Base-by-base conservation (phyloP, 2,888 invertebrate species). In the Euclidia mi region DNA sequence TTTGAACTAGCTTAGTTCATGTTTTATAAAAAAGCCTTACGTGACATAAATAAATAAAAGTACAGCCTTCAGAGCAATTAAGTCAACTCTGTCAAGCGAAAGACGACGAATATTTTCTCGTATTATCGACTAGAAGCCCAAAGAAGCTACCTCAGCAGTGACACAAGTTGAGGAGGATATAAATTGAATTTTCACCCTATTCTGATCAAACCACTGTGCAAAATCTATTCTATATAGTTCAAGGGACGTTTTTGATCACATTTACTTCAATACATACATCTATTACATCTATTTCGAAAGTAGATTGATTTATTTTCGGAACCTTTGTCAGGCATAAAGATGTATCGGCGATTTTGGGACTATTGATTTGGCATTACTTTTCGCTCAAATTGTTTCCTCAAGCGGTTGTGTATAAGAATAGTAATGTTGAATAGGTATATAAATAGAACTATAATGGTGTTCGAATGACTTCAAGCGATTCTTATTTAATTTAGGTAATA, bases 161-260 rank as follows among this genome's bases (percentile, higher is more conserved):
- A 46, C 53, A 60, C 34, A 66, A 55, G 41, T 45, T 66, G 69
- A 71, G 69, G 66, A 66, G 48, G 48, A 14, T 40, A 37, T 37
- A 60, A 72, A 71, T 71, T 58, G 42, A 69, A 71, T 71, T 71
- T 72, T 42, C 56, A 66, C 57, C 70, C 70, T 47, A 72, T 71
- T 72, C 53, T 41, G 57, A 14, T 28, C 48, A 51, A 66, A 56
- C 56, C 56, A 58, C 57, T 56, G 53, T 65, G 45, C 56, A 51
- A 64, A 58, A 61, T 52, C 11, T 42, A 55, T 58, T 60, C 25
- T 20, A 18, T 45, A 6, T 56, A 44, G 43, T 53, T 47, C 9
- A 25, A 15, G 0, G 2, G 48, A 42, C 6, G 35, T 14, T 37
- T 40, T 56, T 49, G 20, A n/a, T 11, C 11, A 10, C 1, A 14